A percentile compares a stretch with the other conserved stretches of the same genome.
These are phyloP conservation scores for Trichomycterus rosablanca DNA, from an alignment of 2,113 vertebrate genomes.

Conservation along the genomic window DNA sequence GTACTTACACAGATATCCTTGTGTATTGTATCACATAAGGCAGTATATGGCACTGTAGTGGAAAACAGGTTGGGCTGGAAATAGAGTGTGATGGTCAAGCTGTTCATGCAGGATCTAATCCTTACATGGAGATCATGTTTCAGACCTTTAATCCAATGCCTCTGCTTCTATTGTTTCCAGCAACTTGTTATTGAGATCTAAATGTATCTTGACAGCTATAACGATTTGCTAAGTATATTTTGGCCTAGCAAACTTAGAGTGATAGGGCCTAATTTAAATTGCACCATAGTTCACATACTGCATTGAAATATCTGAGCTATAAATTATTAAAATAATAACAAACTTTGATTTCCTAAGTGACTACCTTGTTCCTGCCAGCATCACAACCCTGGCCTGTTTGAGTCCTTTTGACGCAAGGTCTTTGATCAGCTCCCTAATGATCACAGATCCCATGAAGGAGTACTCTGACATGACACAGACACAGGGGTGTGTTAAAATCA, in stretches of 20 bases:
- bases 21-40: no score
- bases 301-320: no score
- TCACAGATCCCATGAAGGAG: constrained; percentile 76
- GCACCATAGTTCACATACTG: not conserved
- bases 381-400: constrained; percentile 73
- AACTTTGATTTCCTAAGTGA: constrained; percentile 3
- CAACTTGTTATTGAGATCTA: constrained; percentile 25
- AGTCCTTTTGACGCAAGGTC: constrained; percentile 75
- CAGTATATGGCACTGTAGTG: constrained; percentile 50
- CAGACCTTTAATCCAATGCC: constrained; percentile 28
- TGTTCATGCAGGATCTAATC: no score
- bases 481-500: no score
- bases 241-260: not conserved
- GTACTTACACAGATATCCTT: no score
- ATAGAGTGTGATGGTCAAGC: constrained; percentile 42
- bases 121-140: constrained; percentile 30
- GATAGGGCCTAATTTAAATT: not conserved
- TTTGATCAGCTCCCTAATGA: constrained; percentile 77
- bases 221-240: not conserved
- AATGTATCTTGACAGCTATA: constrained; percentile 24
- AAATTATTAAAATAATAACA: no score
- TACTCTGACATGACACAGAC: constrained; percentile 59
- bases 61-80: constrained; percentile 51
- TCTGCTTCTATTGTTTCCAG: constrained; percentile 29
- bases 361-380: constrained; percentile 76